Evolutionary conservation across 2,888 invertebrate genomes (phyloP), one percentile per base, ranked within the genome.

Genomic region (Pammene aurita): DNA sequence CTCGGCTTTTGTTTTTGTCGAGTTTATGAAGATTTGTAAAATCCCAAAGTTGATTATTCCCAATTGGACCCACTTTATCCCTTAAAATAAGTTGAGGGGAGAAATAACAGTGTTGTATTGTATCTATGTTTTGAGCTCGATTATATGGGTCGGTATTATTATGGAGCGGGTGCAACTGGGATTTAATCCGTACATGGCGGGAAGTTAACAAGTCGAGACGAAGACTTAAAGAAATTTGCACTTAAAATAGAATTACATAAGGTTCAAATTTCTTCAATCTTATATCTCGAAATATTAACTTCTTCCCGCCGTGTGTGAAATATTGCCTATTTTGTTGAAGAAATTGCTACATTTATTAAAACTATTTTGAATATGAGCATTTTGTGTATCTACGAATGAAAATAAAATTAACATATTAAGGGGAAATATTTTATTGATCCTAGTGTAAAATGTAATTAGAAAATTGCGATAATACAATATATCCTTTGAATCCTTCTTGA

Each of bases 371-470:
- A 56, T 42, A 48, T 67, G 54, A 60, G 52, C 41, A 66, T 66
- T 60, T 69, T 48, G 38, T 62, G 61, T n/a, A n/a, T n/a, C n/a
- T 61, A 66, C 18, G 50, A 70, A 62, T 48, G 41, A 64, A 84
- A 86, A 82, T 78, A 83, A 84, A 87, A 84, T 80, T 72, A 78
- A 77, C 76, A 74, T 76, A 78, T 78, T 79, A 84, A 83, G 85
- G 41, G 85, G 87, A 88, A 90, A 90, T 91, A 91, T 86, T 92
- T 92, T 91, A 92, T 92, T 92, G 92, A 92, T 90, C 87, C 86
- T 90, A 89, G 88, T 90, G 90, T 92, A 92, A 92, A 92, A 89
- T 85, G 85, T 89, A 86, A 89, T 90, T 91, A 89, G 87, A 92
- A 92, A 92, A 92, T 89, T 89, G 87, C 88, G 87, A 85, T n/a